Conservation (phyloP, 1,140 invertebrate genomes). For the Anadara kagoshimensis region DNA sequence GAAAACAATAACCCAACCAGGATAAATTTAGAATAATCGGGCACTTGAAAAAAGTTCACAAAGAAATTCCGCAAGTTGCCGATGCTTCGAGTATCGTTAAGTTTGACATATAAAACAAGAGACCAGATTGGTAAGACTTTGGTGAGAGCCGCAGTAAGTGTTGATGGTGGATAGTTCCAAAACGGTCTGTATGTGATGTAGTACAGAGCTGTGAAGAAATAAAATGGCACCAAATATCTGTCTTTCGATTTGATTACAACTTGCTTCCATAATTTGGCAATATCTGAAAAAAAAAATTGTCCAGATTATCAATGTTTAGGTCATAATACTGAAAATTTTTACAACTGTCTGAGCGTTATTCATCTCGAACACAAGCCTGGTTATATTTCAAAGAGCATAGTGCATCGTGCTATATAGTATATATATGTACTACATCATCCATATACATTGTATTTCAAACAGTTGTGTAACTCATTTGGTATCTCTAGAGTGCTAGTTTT, state of each 20-base stretch:
- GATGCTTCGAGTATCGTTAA: neutral
- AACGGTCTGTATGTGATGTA: slow-evolving; percentile 31
- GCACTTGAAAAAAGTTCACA: neutral
- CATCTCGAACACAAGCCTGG: too few relatives aligned
- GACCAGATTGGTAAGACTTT: slow-evolving; percentile 48
- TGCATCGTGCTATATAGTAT: too few relatives aligned
- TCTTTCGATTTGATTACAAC: slow-evolving; percentile 10
- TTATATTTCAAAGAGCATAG: too few relatives aligned
- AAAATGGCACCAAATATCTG: slow-evolving; percentile 33
- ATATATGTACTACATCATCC: too few relatives aligned
- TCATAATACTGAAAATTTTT: too few relatives aligned
- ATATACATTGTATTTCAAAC: too few relatives aligned
- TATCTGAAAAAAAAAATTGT: slow-evolving; percentile 57
- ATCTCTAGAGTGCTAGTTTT: too few relatives aligned
- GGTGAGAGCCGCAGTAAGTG: slow-evolving; percentile 33
- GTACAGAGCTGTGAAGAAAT: slow-evolving; percentile 28
- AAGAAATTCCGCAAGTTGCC: neutral
- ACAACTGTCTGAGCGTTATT: too few relatives aligned
- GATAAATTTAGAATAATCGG: slow-evolving; percentile 28
- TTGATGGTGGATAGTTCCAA: slow-evolving; percentile 38
- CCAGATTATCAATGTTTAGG: too few relatives aligned
- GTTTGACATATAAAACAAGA: slow-evolving; percentile 30
- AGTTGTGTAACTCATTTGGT: too few relatives aligned
- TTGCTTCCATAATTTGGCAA: slow-evolving; percentile 51
- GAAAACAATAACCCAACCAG: slow-evolving; percentile 43